Percentiles rank a stretch among this genome's conserved stretches.
Conservation (phyloP, 2,888 invertebrate genomes). For the Macrosiphum euphorbiae region DNA sequence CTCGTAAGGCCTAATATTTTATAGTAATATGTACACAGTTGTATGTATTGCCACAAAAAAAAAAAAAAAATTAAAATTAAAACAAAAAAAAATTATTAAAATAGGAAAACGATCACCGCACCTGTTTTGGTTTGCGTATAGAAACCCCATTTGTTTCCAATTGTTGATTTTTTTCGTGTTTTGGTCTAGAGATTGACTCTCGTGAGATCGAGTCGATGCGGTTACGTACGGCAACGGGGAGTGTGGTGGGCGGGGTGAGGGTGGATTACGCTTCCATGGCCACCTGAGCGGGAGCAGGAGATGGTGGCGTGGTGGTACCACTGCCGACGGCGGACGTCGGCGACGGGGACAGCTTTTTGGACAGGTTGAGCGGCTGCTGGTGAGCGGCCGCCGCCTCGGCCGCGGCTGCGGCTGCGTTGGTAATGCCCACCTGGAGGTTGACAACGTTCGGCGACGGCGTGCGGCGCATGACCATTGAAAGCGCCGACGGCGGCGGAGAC, state of each 20-base stretch:
- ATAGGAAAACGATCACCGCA: constrained; percentile 65
- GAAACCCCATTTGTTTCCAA: constrained; percentile 52
- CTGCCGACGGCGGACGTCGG: constrained; percentile 71
- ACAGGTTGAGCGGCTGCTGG: constrained; percentile 88
- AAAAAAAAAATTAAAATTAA: constrained; percentile 38
- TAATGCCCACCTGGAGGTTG: constrained; percentile 87
- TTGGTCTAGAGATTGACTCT: constrained; percentile 64
- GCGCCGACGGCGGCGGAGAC: constrained; percentile 71
- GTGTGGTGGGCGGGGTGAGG: neutral
- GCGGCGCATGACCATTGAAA: constrained; percentile 69
- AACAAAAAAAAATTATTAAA: constrained; percentile 57
- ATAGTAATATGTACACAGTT: constrained; percentile 45
- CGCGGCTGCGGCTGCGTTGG: constrained; percentile 73
- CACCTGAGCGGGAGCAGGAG: constrained; percentile 56
- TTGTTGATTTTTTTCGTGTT: constrained; percentile 26
- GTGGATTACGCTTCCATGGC: constrained; percentile 56
- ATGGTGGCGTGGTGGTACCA: constrained; percentile 51
- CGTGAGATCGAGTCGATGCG: constrained; percentile 64
- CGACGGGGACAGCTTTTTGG: constrained; percentile 86
- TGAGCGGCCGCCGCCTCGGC: constrained; percentile 32
- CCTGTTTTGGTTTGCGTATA: constrained; percentile 57
- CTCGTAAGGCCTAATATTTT: constrained; percentile 50
- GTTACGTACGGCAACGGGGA: constrained; percentile 34
- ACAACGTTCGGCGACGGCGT: constrained; percentile 74
- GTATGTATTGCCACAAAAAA: constrained; percentile 61